A percentile compares a stretch with the other conserved stretches of the same genome.
Conservation (phyloP, 1,140 invertebrate genomes). For the Drosophila obscura region DNA sequence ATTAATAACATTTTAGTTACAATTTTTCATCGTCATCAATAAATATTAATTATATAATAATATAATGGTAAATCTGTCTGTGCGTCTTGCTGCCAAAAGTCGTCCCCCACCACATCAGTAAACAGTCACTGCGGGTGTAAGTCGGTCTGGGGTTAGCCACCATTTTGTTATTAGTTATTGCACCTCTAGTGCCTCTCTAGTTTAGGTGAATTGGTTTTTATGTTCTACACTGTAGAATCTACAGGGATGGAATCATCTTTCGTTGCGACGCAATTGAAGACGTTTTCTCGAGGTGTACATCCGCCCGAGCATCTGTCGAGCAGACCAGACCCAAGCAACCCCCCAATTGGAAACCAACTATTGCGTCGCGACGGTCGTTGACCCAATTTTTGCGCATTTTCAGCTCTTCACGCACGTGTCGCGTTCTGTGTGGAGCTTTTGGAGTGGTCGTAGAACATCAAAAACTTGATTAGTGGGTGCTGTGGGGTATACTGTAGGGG, state of each 20-base stretch:
- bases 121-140: no score
- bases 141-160: constrained; percentile 25
- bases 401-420: constrained; percentile 47
- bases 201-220: not conserved
- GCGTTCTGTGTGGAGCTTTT: constrained; percentile 1
- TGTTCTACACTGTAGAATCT: constrained; percentile 8
- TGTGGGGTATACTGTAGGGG: not conserved
- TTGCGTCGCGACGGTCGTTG: constrained; percentile 73
- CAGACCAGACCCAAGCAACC: constrained; percentile 29
- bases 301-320: constrained; percentile 5
- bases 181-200: constrained; percentile 3
- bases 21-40: constrained; percentile 51
- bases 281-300: constrained; percentile 35
- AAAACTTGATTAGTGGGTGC: constrained; percentile 42
- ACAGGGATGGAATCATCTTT: no score
- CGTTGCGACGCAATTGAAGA: constrained; percentile 53
- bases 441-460: constrained; percentile 53
- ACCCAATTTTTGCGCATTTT: constrained; percentile 70
- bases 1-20: constrained; percentile 82
- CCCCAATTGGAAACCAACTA: constrained; percentile 48
- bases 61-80: constrained; percentile 2
- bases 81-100: constrained; percentile 29
- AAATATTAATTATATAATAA: not conserved
- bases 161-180: constrained; percentile 24
- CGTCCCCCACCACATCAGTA: constrained; percentile 9